A percentile compares a stretch with the other conserved stretches of the same genome.
Evolutionary conservation across 37 sponge, comb jelly and placozoan species (phyloP).

Genomic region (Beroe ovata): DNA sequence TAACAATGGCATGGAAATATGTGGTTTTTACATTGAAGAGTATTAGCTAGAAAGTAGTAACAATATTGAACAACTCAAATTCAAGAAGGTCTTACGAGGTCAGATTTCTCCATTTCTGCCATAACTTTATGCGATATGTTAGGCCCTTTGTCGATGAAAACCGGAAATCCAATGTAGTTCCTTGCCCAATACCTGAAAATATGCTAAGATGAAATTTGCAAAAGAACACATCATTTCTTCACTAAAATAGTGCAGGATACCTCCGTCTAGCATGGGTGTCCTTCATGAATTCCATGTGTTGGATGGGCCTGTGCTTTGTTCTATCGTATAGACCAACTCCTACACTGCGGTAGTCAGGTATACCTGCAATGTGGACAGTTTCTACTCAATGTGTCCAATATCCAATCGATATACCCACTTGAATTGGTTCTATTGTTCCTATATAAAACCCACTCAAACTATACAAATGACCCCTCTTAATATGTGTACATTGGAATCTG

Average conservation of each 20-base stretch:
- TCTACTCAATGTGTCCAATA: too few species aligned
- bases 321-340: constrained; percentile 92
- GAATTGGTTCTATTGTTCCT: too few species aligned
- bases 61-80: too few species aligned
- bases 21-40: too few species aligned
- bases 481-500: neutral
- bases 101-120: constrained; percentile 75
- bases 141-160: constrained; percentile 77
- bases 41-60: too few species aligned
- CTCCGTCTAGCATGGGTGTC: constrained; percentile 73
- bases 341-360: constrained; percentile 92
- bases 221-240: neutral
- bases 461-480: neutral
- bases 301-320: constrained; percentile 78
- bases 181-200: constrained; percentile 87
- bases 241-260: neutral
- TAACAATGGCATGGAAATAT: too few species aligned
- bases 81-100: neutral
- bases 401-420: too few species aligned
- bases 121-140: constrained; percentile 80
- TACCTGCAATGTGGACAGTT: constrained; percentile 72
- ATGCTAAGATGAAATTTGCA: neutral
- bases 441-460: neutral
- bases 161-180: constrained; percentile 80
- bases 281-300: constrained; percentile 79